Percentiles rank a stretch among this genome's conserved stretches.
Evolutionary conservation across 2,113 vertebrate species (phyloP).

Genomic region (Etia nguti): DNA sequence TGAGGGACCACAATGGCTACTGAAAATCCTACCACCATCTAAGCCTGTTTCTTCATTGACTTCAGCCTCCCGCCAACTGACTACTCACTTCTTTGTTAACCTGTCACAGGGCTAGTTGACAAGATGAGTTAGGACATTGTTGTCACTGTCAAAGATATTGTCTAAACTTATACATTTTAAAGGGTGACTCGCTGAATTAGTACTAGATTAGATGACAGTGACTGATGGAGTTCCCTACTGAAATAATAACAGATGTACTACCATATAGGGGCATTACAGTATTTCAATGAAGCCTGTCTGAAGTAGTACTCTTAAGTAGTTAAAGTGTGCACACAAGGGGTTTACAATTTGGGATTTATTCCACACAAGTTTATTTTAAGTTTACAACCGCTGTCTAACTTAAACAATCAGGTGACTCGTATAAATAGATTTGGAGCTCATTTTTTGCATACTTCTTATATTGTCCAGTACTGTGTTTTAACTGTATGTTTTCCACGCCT

Average conservation of each 20-base stretch:
- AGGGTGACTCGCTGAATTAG: not conserved
- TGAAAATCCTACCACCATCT: slow-evolving; percentile 52
- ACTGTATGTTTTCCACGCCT: not conserved
- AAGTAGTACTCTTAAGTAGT: not conserved
- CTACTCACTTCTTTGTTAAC: slow-evolving; percentile 60
- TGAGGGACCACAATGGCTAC: slow-evolving; percentile 50
- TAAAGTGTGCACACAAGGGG: not conserved
- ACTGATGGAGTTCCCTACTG: not conserved
- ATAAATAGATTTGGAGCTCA: fast-evolving
- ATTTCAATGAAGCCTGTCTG: not conserved
- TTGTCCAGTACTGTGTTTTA: not conserved
- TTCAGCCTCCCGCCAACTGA: slow-evolving; percentile 60
- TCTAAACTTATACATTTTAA: slow-evolving; percentile 13
- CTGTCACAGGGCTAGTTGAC: slow-evolving; percentile 54
- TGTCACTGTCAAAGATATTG: slow-evolving; percentile 30
- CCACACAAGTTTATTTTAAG: not conserved
- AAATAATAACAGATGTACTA: not conserved
- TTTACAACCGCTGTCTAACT: not conserved
- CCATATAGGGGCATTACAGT: fast-evolving
- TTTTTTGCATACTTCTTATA: not conserved
- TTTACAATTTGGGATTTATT: not conserved
- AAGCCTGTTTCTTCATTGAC: slow-evolving; percentile 44
- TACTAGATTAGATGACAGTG: not conserved
- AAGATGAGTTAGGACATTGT: slow-evolving; percentile 37
- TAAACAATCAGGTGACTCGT: not conserved